Percentiles rank a stretch among this genome's conserved stretches.
Evolutionary conservation across 2,113 vertebrate species (phyloP).

Genomic region (Electrona antarctica): DNA sequence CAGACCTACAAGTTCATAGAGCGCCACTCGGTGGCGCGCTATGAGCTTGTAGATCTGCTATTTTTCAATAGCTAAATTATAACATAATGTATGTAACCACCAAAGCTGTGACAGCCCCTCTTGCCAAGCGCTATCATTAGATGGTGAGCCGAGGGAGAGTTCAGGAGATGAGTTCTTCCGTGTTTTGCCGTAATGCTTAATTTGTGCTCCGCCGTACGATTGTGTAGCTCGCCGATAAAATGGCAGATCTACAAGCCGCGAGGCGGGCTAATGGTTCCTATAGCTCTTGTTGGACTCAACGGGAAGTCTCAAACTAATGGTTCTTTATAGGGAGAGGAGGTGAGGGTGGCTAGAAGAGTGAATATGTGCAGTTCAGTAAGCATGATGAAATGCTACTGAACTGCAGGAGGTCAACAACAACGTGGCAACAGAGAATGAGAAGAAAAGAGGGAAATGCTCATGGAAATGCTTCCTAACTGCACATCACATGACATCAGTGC

Average conservation of each 20-base stretch:
- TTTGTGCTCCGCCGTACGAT: no score
- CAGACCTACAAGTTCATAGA: no score
- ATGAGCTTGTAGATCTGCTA: no score
- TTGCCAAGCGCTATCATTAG: slow-evolving; percentile 54
- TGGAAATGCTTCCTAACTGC: slow-evolving; percentile 29
- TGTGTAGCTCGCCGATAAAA: no score
- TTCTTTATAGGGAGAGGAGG: slow-evolving; percentile 38
- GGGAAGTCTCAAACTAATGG: slow-evolving; percentile 38
- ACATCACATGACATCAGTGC: slow-evolving; percentile 20
- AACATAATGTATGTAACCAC: no score
- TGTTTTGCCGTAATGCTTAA: not conserved
- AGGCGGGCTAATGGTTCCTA: no score
- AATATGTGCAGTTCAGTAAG: slow-evolving; percentile 34
- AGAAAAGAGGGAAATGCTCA: not conserved
- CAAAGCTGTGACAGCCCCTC: slow-evolving; percentile 49
- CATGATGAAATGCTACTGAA: slow-evolving; percentile 60
- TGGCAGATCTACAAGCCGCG: no score
- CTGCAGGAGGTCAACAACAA: slow-evolving; percentile 27
- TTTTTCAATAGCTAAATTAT: no score
- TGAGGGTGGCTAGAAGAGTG: slow-evolving; percentile 23
- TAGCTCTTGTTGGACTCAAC: no score
- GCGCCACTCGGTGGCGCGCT: no score
- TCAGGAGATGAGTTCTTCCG: slow-evolving; percentile 56
- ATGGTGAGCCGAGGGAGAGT: slow-evolving; percentile 60
- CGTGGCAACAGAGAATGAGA: slow-evolving; percentile 15